A percentile compares a stretch with the other conserved stretches of the same genome.
Conservation (phyloP, 2,888 invertebrate genomes). For the Elmis aenea region DNA sequence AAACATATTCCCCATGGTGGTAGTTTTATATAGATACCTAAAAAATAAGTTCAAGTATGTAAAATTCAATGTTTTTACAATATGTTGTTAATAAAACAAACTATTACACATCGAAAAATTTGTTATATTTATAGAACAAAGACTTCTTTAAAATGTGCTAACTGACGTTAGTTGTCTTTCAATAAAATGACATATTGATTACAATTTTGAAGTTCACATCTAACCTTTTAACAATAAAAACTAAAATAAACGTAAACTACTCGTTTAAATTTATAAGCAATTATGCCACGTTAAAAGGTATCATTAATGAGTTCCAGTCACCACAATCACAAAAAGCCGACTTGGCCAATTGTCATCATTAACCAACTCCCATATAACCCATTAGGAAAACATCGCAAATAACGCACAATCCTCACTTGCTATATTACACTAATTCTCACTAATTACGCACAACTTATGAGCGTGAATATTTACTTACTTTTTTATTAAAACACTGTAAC, state of each 20-base stretch:
- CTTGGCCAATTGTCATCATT: conserved; percentile 53
- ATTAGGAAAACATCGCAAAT: conserved; percentile 29
- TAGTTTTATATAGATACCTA: conserved; percentile 46
- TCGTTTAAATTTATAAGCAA: not conserved
- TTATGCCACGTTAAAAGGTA: not conserved
- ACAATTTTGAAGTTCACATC: conserved; percentile 2
- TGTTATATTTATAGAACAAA: conserved; percentile 38
- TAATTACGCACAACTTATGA: not conserved
- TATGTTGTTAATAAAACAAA: conserved; percentile 1
- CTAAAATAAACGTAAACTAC: not conserved
- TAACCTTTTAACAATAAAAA: conserved; percentile 1
- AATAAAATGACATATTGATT: conserved; percentile 42
- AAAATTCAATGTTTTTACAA: too few species aligned
- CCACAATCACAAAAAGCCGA: conserved; percentile 47
- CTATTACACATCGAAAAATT: not conserved
- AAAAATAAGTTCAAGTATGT: conserved; percentile 21
- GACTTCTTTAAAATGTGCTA: conserved; percentile 24
- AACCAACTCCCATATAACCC: conserved; percentile 52
- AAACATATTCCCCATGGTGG: conserved; percentile 96
- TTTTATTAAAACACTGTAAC: conserved; percentile 48
- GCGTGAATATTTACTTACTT: conserved; percentile 43
- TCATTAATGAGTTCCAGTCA: not conserved
- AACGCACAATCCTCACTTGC: conserved; percentile 3
- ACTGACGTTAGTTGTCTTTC: conserved; percentile 38
- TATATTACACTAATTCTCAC: not conserved